Percentiles rank a stretch among this genome's conserved stretches.
Evolutionary conservation across 2,888 invertebrate species (phyloP).

Genomic region (Eilema griseolum): DNA sequence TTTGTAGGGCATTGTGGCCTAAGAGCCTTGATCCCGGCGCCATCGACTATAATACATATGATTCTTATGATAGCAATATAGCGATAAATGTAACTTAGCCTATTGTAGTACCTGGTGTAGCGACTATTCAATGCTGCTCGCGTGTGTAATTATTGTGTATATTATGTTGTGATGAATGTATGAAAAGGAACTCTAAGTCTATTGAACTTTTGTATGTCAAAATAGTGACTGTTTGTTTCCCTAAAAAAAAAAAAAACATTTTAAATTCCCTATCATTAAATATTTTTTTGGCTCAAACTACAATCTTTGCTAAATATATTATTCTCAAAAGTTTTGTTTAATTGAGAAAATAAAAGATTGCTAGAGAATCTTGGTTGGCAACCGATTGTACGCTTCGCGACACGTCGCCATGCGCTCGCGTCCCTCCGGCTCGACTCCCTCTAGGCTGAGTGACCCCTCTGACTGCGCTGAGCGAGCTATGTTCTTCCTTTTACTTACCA

Average conservation of each 20-base stretch:
- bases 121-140: too few relatives aligned
- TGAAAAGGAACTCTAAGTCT: too few relatives aligned
- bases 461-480: neutral
- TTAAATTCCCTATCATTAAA: too few relatives aligned
- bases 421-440: neutral
- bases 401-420: neutral
- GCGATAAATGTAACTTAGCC: neutral
- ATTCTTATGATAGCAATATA: neutral
- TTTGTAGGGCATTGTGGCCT: too few relatives aligned
- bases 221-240: too few relatives aligned
- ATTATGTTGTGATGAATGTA: too few relatives aligned
- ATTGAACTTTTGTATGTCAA: too few relatives aligned
- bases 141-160: too few relatives aligned
- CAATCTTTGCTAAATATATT: neutral
- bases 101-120: too few relatives aligned
- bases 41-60: too few relatives aligned
- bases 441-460: neutral
- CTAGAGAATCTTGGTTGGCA: neutral
- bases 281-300: neutral
- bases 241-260: too few relatives aligned
- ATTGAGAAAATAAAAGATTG: neutral
- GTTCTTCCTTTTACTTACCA: neutral
- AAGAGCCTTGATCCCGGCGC: neutral
- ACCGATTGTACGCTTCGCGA: neutral
- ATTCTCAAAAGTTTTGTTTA: neutral